Conservation (phyloP, 2,888 invertebrate genomes). For the Tetrapedia diversipes region DNA sequence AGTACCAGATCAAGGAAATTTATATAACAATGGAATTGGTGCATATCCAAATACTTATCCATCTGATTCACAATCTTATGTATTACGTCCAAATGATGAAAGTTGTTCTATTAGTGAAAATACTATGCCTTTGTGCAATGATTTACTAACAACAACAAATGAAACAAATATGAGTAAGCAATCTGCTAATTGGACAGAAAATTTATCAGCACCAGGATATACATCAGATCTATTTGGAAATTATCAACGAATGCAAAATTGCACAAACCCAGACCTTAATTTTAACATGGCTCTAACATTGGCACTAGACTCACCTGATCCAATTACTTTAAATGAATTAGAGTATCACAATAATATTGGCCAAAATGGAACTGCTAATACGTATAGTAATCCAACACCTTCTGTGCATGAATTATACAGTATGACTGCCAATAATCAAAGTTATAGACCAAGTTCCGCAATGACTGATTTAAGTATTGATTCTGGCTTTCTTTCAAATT, state of each 20-base stretch:
- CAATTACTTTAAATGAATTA: constrained; percentile 67
- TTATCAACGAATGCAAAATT: constrained; percentile 74
- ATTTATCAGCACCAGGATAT: constrained; percentile 66
- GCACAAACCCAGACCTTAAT: constrained; percentile 75
- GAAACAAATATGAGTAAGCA: constrained; percentile 58
- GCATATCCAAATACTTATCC: constrained; percentile 58
- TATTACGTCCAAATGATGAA: constrained; percentile 49
- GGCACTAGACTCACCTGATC: constrained; percentile 68
- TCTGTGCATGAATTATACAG: constrained; percentile 78
- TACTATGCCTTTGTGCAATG: constrained; percentile 68
- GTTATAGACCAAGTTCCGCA: constrained; percentile 76
- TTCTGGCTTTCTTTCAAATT: constrained; percentile 78
- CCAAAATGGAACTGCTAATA: constrained; percentile 64
- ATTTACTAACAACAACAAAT: constrained; percentile 68
- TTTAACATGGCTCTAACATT: constrained; percentile 73
- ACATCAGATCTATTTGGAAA: constrained; percentile 76
- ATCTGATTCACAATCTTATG: constrained; percentile 57
- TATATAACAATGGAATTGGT: constrained; percentile 68
- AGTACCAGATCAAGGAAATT: constrained; percentile 66
- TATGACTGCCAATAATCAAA: constrained; percentile 60
- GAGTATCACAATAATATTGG: constrained; percentile 71
- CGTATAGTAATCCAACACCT: constrained; percentile 70
- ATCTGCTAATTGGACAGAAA: constrained; percentile 72
- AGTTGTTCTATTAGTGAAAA: constrained; percentile 46
- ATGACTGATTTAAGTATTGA: constrained; percentile 79